phyloP scores from a whole-genome alignment of 2,888 invertebrate genomes.

The Isoperla grammatica region DNA sequence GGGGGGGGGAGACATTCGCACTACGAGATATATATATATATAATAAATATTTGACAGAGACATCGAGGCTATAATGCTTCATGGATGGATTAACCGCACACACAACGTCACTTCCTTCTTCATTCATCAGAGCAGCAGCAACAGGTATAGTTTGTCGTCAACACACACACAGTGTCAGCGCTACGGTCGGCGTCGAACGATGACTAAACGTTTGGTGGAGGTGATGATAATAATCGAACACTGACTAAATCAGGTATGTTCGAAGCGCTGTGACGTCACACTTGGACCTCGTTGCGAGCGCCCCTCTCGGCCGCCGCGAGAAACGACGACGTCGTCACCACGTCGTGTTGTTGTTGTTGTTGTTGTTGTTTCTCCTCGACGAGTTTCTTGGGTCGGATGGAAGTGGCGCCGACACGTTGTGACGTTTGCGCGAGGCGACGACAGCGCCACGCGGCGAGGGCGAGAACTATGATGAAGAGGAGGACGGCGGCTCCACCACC shows the following conservation, averaged over 20 bases:
- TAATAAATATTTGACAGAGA: too few species aligned
- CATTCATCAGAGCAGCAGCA: too few species aligned
- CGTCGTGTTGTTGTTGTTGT: background rate
- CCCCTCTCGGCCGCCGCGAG: conserved; percentile 37
- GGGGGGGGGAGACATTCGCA: too few species aligned
- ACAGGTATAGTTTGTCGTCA: too few species aligned
- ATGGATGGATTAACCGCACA: too few species aligned
- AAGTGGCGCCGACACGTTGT: conserved; percentile 55
- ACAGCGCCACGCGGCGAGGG: conserved; percentile 54
- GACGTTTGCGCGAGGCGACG: conserved; percentile 51
- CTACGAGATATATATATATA: too few species aligned
- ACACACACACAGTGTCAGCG: too few species aligned
- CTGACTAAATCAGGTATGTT: background rate
- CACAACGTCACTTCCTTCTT: too few species aligned
- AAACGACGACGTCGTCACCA: conserved; percentile 21
- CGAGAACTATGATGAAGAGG: conserved; percentile 45
- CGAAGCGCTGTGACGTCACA: conserved; percentile 55
- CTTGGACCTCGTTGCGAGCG: conserved; percentile 51
- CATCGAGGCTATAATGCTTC: too few species aligned
- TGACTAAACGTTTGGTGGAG: too few species aligned
- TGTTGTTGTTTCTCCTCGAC: conserved; percentile 47
- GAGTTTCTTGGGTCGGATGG: conserved; percentile 55
- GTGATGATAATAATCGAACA: too few species aligned
- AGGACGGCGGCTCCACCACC: conserved; percentile 54
- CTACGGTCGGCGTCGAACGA: too few species aligned